Percentiles rank a stretch among this genome's conserved stretches.
Evolutionary conservation across 1,140 invertebrate species (phyloP).

Genomic region (Diachasma alloeum): DNA sequence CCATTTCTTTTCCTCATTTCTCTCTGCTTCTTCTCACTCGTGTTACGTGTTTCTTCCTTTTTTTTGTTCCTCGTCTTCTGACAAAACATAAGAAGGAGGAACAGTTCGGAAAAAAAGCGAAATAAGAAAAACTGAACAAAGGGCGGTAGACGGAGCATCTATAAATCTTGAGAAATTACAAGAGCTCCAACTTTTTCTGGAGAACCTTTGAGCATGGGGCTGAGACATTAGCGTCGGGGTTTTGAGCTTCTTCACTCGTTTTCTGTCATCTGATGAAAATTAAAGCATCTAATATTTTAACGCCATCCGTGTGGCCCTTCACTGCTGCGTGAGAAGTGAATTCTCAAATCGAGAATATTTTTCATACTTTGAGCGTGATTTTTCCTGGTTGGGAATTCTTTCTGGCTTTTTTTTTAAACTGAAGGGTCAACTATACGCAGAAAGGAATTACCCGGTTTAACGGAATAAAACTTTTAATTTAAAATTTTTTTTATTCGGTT

Average conservation of each 20-base stretch:
- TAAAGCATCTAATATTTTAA: neutral
- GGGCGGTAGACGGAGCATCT: neutral
- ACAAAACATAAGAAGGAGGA: neutral
- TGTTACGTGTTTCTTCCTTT: neutral
- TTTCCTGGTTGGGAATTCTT: too few species aligned
- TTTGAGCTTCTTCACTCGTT: neutral
- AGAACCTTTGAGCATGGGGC: neutral
- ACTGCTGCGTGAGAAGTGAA: too few species aligned
- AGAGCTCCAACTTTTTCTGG: slow-evolving; percentile 3
- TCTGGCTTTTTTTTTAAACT: too few species aligned
- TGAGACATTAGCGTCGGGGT: neutral
- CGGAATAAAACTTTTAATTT: too few species aligned
- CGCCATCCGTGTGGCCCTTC: too few species aligned
- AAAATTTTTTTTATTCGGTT: too few species aligned
- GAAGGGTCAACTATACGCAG: too few species aligned
- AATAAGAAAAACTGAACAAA: neutral
- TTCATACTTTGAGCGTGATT: too few species aligned
- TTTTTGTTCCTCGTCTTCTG: neutral
- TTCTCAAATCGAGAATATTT: too few species aligned
- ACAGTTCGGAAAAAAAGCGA: neutral
- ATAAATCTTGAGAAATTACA: slow-evolving; percentile 28
- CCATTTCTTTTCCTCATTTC: neutral
- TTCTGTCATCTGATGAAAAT: neutral
- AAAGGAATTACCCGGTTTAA: too few species aligned
- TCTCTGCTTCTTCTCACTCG: neutral